Evolutionary conservation across 2,113 vertebrate species (phyloP), one percentile per base, ranked within the genome.

Genomic region (Lampris incognitus): DNA sequence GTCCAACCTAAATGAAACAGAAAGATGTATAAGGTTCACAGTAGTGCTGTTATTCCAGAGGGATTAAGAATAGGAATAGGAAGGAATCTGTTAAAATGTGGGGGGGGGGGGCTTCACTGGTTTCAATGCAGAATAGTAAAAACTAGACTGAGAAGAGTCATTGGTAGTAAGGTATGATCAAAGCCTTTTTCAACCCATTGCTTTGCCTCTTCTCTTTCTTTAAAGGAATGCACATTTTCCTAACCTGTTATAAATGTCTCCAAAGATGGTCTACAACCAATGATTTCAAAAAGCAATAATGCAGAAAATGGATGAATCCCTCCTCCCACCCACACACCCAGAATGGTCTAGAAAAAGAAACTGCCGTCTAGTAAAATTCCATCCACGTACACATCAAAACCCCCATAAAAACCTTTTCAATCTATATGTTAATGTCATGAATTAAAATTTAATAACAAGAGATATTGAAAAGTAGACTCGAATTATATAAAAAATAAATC

Each of bases 371-470:
- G 89, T 90, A 93, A 92, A 95, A 95, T 94, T 95, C 89, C 89
- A 93, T 91, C 86, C 87, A 86, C 88, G 91, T 85, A 89, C 90
- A 91, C 88, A 88, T 86, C 85, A 86, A 91, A 92, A 87, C 54
- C 79, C 80, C 80, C 92, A 92, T 92, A 97, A 98, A 92, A 97
- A 96, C 95, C 96, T 96, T 98, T 98, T 98, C 97, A 98, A 99
- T 99, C 97, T 98, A 99, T 98, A 98, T 98, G 98, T 97, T 98
- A 99, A 99, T 98, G 96, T 95, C 94, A 94, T 94, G 96, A 98
- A 98, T 98, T 99, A 98, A 98, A 98, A 97, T 99, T 97, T 98
- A 98, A 99, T 99, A 99, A 98, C 96, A 96, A 94, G 95, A 96
- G 96, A 98, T 97, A 98, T 98, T 98, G 97, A 97, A 98, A 98